Evolutionary conservation across 2,797 vertebrate species (phyloP).

Genomic region (Urocyon cinereoargenteus): DNA sequence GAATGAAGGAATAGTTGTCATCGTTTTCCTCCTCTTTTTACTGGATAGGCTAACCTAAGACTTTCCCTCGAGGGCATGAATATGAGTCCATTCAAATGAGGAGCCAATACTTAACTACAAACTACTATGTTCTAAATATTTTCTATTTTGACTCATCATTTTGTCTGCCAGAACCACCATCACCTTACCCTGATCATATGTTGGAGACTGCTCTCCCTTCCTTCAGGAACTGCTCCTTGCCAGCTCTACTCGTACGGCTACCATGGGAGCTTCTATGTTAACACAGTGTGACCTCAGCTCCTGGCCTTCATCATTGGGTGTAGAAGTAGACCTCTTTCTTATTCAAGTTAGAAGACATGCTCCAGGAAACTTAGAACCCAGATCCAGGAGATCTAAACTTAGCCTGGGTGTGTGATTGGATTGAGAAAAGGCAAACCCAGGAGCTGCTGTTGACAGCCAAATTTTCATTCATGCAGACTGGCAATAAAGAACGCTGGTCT

Average conservation of each 20-base stretch:
- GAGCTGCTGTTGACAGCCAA: not conserved
- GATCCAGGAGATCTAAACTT: not conserved
- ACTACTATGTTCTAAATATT: not conserved
- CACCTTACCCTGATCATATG: not conserved
- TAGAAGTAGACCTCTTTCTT: not conserved
- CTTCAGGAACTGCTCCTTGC: not conserved
- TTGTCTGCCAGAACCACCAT: not conserved
- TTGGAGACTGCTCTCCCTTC: not conserved
- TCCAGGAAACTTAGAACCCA: slow-evolving; percentile 28
- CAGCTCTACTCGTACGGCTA: not conserved
- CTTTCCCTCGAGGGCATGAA: not conserved
- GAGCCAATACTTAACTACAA: not conserved
- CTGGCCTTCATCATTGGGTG: not conserved
- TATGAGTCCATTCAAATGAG: not conserved
- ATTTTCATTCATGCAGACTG: not conserved
- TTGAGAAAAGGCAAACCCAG: not conserved
- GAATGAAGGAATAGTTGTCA: not conserved
- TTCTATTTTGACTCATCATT: not conserved
- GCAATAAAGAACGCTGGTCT: not conserved
- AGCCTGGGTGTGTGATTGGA: not conserved
- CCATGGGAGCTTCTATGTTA: not conserved
- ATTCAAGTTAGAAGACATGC: not conserved
- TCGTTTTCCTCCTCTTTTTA: not conserved
- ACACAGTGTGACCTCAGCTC: not conserved
- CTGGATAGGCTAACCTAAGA: not conserved